A percentile compares a stretch with the other conserved stretches of the same genome.
phyloP scores from a whole-genome alignment of 2,797 vertebrate species.

The Acropternis orthonyx region DNA sequence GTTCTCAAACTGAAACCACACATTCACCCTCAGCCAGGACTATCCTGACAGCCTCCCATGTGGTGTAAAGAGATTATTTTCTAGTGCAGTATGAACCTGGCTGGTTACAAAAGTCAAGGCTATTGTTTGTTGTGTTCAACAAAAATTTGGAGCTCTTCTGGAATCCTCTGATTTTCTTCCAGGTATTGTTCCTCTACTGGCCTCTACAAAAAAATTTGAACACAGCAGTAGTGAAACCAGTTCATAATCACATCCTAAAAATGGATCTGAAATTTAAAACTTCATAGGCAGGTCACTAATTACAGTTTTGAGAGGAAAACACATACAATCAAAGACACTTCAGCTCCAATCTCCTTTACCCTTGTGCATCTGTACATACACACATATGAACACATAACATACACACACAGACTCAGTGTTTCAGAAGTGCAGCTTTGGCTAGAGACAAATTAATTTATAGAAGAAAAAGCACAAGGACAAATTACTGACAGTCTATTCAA shows the following conservation, averaged over 20 bases:
- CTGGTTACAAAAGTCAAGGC: not conserved
- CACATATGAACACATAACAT: not conserved
- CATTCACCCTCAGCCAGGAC: not conserved
- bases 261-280: not conserved
- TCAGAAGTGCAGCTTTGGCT: not conserved
- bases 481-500: not conserved
- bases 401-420: not conserved
- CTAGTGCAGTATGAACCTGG: not conserved
- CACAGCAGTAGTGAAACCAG: not conserved
- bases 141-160: not conserved
- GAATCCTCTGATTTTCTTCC: not conserved
- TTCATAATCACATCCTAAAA: not conserved
- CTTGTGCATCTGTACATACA: not conserved
- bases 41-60: not conserved
- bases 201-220: not conserved
- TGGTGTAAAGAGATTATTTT: not conserved
- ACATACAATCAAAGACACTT: not conserved
- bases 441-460: not conserved
- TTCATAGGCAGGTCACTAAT: not conserved
- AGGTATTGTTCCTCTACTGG: not conserved
- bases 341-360: not conserved
- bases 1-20: not conserved
- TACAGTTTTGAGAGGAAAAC: not conserved
- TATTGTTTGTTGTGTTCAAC: not conserved
- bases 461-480: not conserved